These are phyloP conservation scores for Danionella dracula DNA, from an alignment of 2,797 vertebrate species.

Conservation along the genomic window DNA sequence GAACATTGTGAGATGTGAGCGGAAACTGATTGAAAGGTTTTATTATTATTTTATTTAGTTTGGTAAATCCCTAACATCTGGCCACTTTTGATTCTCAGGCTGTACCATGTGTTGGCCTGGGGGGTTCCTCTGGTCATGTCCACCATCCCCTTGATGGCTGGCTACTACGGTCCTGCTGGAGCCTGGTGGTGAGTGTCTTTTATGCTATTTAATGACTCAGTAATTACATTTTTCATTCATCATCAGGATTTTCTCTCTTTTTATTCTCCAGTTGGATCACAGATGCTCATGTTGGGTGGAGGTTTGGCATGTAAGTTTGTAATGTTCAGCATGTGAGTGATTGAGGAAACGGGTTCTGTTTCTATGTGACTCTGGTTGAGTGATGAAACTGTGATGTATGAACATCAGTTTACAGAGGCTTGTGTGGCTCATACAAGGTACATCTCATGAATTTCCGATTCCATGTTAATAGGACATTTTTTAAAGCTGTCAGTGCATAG, in stretches of 20 bases:
- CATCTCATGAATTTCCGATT: slow-evolving; percentile 25
- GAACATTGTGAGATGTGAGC: slow-evolving; percentile 48
- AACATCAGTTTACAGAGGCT: slow-evolving; percentile 8
- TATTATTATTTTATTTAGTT: too few species aligned
- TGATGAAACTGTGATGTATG: not conserved
- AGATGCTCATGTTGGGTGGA: slow-evolving; percentile 55
- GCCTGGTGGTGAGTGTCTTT: slow-evolving; percentile 66
- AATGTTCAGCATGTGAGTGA: not conserved
- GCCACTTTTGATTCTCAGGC: slow-evolving; percentile 48
- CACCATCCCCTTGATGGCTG: slow-evolving; percentile 64
- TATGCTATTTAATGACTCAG: too few species aligned
- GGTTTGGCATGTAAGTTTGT: slow-evolving; percentile 59
- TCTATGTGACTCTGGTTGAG: not conserved
- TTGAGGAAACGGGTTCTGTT: not conserved
- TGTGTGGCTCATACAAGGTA: not conserved
- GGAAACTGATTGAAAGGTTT: not conserved
- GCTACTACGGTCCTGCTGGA: slow-evolving; percentile 73
- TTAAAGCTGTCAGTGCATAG: too few species aligned
- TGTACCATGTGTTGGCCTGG: slow-evolving; percentile 67
- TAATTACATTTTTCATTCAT: not conserved
- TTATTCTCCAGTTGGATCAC: slow-evolving; percentile 48
- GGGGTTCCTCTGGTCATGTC: slow-evolving; percentile 65
- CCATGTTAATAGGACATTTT: not conserved
- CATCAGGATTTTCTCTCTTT: not conserved
- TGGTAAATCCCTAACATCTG: slow-evolving; percentile 6